A percentile compares a stretch with the other conserved stretches of the same genome.
phyloP scores from a whole-genome alignment of 1,140 invertebrate species.

The Himalopsyche phryganea region DNA sequence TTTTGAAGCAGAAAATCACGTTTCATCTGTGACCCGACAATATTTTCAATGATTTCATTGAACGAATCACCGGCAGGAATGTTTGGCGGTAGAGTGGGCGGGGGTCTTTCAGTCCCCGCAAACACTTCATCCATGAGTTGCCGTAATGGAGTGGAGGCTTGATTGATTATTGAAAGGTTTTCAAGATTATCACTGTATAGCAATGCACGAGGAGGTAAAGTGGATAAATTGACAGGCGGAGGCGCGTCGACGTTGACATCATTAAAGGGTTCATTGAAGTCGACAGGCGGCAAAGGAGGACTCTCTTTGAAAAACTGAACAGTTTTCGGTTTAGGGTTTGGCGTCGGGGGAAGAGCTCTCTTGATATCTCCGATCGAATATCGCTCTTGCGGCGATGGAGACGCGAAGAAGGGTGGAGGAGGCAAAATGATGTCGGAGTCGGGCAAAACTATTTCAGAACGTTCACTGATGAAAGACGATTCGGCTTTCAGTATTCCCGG shows the following conservation, averaged over 20 bases:
- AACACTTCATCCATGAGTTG: conserved; percentile 22
- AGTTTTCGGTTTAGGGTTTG: conserved; percentile 3
- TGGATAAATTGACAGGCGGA: conserved; percentile 45
- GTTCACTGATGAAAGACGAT: conserved; percentile 26
- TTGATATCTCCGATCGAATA: conserved; percentile 17
- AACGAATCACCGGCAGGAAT: neutral
- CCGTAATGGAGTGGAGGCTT: neutral
- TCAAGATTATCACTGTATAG: conserved; percentile 15
- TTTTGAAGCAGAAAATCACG: neutral
- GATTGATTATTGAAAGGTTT: neutral
- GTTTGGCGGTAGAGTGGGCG: conserved; percentile 31
- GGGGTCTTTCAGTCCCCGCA: neutral
- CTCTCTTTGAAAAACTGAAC: neutral
- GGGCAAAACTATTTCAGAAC: conserved; percentile 22
- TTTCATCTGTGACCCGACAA: too few species aligned
- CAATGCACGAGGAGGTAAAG: conserved; percentile 37
- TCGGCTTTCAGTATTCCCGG: conserved; percentile 11
- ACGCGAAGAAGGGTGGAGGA: conserved; percentile 22
- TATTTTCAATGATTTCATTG: neutral
- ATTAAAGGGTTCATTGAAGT: conserved; percentile 26
- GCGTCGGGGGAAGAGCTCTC: conserved; percentile 13
- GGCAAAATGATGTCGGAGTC: conserved; percentile 31
- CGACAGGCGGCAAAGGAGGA: conserved; percentile 29
- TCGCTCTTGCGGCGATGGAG: conserved; percentile 8
- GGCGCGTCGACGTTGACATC: conserved; percentile 36